Percentiles rank a stretch among this genome's conserved stretches.
These are phyloP conservation scores for cattle (Bos taurus) DNA, from an alignment of 2,113 vertebrate species.

Conservation along the genomic window ARS-UCD2.0 NC_037333.1:29597501-29598000, in stretches of 20 bases:
- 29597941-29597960: too few relatives aligned
- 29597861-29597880: too few relatives aligned
- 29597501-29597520: too few relatives aligned
- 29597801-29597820: too few relatives aligned
- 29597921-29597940: too few relatives aligned
- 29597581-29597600: neutral
- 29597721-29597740: neutral
- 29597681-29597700: neutral
- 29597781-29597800: neutral
- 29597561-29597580: neutral
- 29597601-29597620: neutral
- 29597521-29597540: neutral
- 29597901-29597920: fast-evolving
- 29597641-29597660: neutral
- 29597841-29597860: too few relatives aligned
- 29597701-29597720: neutral
- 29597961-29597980: too few relatives aligned
- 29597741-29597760: neutral
- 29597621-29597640: neutral
- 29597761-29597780: neutral
- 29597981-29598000: too few relatives aligned
- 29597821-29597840: too few relatives aligned
- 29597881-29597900: too few relatives aligned
- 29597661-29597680: neutral
- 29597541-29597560: neutral